phyloP scores from a whole-genome alignment of 2,113 vertebrate species.

The Apodemus sylvaticus region DNA sequence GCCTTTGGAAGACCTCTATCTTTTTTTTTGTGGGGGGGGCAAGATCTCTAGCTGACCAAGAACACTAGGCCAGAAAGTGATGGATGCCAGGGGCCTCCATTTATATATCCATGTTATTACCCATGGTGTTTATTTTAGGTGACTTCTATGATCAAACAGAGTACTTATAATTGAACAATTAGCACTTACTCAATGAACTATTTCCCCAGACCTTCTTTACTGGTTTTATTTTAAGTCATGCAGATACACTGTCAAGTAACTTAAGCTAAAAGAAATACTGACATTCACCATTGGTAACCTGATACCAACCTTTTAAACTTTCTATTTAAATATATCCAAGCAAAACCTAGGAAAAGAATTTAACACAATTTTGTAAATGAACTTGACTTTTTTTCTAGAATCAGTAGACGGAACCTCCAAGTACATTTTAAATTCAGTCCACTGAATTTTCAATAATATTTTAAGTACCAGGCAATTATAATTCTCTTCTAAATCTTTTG shows the following conservation, averaged over 20 bases:
- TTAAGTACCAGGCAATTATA: slow-evolving; percentile 60
- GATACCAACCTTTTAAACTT: not conserved
- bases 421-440: slow-evolving; percentile 54
- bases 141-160: too few species aligned
- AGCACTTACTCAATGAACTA: too few species aligned
- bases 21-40: too few species aligned
- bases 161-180: not conserved
- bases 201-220: slow-evolving; percentile 3
- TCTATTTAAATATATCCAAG: not conserved
- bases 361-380: not conserved
- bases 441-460: slow-evolving; percentile 64
- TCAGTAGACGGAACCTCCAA: slow-evolving; percentile 39
- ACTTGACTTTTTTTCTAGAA: not conserved
- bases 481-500: slow-evolving; percentile 42
- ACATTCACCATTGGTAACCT: not conserved
- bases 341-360: slow-evolving; percentile 27
- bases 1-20: too few species aligned
- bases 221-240: slow-evolving; percentile 44
- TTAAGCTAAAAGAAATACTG: slow-evolving; percentile 5
- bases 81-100: too few species aligned
- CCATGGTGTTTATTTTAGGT: not conserved
- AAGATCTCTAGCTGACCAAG: not conserved
- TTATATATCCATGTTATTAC: too few species aligned
- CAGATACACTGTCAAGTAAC: not conserved
- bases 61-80: too few species aligned